Percentiles rank a stretch among this genome's conserved stretches.
Evolutionary conservation across 1,140 invertebrate species (phyloP).

Genomic region (Chelonus insularis): DNA sequence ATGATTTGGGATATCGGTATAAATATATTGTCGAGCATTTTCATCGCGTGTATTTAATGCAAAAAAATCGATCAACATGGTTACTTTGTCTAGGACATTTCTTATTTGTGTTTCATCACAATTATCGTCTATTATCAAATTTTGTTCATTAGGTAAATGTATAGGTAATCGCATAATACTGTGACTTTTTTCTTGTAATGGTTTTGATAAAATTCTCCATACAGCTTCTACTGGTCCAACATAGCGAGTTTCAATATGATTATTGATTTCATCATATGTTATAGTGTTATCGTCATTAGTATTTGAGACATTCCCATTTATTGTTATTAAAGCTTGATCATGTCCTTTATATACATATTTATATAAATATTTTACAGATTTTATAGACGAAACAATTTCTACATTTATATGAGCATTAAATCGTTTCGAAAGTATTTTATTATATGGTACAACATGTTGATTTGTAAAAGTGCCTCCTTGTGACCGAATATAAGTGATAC

Average conservation of each 20-base stretch:
- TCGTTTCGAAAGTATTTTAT: slow-evolving; percentile 1
- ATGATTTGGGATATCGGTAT: too few relatives aligned
- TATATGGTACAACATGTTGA: slow-evolving; percentile 17
- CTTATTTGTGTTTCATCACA: neutral
- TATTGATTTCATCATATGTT: slow-evolving; percentile 3
- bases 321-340: neutral
- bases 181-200: neutral
- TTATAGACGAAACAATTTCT: slow-evolving; percentile 12
- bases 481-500: neutral
- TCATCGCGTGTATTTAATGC: too few relatives aligned
- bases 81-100: too few relatives aligned
- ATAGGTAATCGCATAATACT: neutral
- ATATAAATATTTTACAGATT: slow-evolving; percentile 17
- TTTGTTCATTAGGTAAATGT: neutral
- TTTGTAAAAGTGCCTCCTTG: neutral
- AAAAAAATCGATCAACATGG: too few relatives aligned
- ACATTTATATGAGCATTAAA: slow-evolving; percentile 25
- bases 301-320: neutral
- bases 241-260: neutral
- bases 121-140: neutral
- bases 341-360: slow-evolving; percentile 19
- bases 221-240: neutral
- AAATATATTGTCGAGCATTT: too few relatives aligned
- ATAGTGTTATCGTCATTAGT: neutral
- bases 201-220: neutral